Conservation (phyloP, 2,113 vertebrate species). For the Ptychochromis oligacanthus region DNA sequence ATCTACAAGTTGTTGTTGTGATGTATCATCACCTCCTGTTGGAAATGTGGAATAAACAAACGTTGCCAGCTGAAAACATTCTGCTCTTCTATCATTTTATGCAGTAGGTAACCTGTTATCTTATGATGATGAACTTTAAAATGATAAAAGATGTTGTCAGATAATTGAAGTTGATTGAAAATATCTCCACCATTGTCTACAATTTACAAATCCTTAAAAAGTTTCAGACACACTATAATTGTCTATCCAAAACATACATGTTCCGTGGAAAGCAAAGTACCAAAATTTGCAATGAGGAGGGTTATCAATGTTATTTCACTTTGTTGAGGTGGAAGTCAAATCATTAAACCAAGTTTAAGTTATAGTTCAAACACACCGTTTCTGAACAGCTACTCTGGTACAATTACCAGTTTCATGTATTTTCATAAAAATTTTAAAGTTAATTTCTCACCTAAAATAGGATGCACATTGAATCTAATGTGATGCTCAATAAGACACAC, state of each 20-base stretch:
- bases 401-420: neutral
- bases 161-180: neutral
- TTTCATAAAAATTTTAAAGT: neutral
- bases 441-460: neutral
- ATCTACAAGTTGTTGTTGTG: constrained; percentile 49
- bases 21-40: constrained; percentile 37
- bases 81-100: neutral
- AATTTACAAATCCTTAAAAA: too few relatives aligned
- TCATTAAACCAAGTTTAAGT: neutral
- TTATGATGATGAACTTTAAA: too few relatives aligned
- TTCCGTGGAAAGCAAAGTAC: neutral
- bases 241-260: neutral
- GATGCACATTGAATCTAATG: neutral
- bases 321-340: neutral
- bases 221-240: too few relatives aligned
- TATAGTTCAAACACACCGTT: neutral
- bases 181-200: too few relatives aligned
- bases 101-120: neutral
- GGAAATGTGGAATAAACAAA: constrained; percentile 26
- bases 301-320: neutral
- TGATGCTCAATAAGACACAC: constrained; percentile 42
- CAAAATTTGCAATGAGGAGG: neutral
- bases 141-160: neutral
- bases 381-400: neutral
- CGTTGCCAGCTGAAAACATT: neutral